phyloP scores from a whole-genome alignment of 2,888 invertebrate species.

The Phasia obesa region DNA sequence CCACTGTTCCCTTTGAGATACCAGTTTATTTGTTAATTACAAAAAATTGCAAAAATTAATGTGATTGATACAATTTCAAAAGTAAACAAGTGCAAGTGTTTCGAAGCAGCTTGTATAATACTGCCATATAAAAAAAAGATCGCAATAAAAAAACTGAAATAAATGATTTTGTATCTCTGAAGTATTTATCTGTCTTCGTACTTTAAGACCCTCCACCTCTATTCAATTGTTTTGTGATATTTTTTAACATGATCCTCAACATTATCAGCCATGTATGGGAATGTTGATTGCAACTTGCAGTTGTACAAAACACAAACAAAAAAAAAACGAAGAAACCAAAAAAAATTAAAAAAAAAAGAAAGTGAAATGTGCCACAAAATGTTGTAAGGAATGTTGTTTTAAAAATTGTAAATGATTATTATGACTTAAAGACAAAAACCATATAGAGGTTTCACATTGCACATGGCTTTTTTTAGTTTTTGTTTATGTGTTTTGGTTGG shows the following conservation, averaged over 20 bases:
- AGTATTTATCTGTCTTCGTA: constrained; percentile 31
- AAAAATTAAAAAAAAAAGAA: constrained; percentile 57
- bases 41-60: constrained; percentile 35
- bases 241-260: constrained; percentile 36
- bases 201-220: constrained; percentile 7
- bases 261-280: constrained; percentile 36
- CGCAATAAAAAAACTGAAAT: constrained; percentile 16
- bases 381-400: constrained; percentile 67
- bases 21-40: constrained; percentile 50
- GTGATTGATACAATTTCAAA: constrained; percentile 62
- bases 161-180: constrained; percentile 29
- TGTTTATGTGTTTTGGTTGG: constrained; percentile 12
- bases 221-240: constrained; percentile 32
- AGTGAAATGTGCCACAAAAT: constrained; percentile 70
- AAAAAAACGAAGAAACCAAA: constrained; percentile 31
- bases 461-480: constrained; percentile 7
- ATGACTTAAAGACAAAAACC: constrained; percentile 65
- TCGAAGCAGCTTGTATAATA: constrained; percentile 50
- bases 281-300: constrained; percentile 39
- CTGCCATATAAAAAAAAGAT: constrained; percentile 29
- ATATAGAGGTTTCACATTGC: constrained; percentile 42
- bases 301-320: constrained; percentile 6
- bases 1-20: constrained; percentile 24
- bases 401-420: constrained; percentile 59
- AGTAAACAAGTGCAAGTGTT: constrained; percentile 67